A percentile compares a stretch with the other conserved stretches of the same genome.
Evolutionary conservation across 2,113 vertebrate genomes (phyloP).

Genomic region (Oncorhynchus gorbuscha): DNA sequence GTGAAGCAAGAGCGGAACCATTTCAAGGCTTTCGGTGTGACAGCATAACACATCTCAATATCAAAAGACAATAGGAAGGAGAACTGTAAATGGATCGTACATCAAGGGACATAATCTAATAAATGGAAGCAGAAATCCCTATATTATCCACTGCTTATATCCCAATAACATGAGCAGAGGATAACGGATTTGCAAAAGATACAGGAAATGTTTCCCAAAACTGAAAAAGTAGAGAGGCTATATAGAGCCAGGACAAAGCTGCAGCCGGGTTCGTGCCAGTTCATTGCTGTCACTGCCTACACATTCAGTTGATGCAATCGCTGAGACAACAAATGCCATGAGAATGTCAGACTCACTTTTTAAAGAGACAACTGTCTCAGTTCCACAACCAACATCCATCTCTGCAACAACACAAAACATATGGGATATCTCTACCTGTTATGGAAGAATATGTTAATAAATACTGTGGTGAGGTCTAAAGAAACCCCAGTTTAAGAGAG

Average conservation of each 20-base stretch:
- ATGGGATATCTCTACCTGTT: neutral
- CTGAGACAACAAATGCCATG: conserved; percentile 78
- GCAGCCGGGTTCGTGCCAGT: conserved; percentile 64
- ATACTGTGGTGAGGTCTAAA: neutral
- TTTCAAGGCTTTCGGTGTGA: conserved; percentile 51
- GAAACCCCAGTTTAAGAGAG: neutral
- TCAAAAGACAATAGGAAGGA: conserved; percentile 58
- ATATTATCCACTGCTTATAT: neutral
- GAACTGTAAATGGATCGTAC: conserved; percentile 50
- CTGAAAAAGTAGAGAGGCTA: conserved; percentile 43
- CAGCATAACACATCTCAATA: conserved; percentile 57
- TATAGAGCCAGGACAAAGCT: conserved; percentile 48
- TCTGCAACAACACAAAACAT: conserved; percentile 32
- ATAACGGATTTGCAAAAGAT: conserved; percentile 45
- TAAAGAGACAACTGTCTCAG: conserved; percentile 63
- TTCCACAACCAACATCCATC: conserved; percentile 41
- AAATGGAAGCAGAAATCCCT: conserved; percentile 16
- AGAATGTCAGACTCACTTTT: conserved; percentile 75
- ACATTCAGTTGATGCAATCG: conserved; percentile 73
- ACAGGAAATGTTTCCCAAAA: conserved; percentile 52
- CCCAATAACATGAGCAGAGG: conserved; percentile 31
- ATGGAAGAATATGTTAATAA: neutral
- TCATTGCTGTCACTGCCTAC: conserved; percentile 74
- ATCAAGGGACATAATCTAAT: conserved; percentile 43
- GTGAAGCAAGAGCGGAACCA: conserved; percentile 39